Evolutionary conservation across 2,888 invertebrate genomes (phyloP), one percentile per base, ranked within the genome.

Genomic region (Hecatera dysodea): DNA sequence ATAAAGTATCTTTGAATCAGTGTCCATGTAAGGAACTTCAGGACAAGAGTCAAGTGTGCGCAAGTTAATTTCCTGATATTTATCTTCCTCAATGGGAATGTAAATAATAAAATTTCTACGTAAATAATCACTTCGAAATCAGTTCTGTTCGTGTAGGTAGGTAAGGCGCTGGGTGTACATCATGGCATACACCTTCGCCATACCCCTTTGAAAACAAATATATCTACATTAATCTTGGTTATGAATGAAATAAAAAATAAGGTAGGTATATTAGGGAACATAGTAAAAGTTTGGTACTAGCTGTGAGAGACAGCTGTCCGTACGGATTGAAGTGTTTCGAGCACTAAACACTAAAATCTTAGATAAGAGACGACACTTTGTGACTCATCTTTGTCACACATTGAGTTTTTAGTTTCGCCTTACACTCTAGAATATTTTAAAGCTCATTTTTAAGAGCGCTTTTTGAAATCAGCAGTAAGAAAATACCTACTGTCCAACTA

Each of bases 371-470:
- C 61, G 53, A 42, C 42, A 42, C 62, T 59, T 74, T 76, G 57
- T 79, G 53, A 59, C 36, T 66, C 24, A 60, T 55, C 53, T 72
- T 56, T 46, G 36, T 24, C 60, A 72, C 79, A 78, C 39, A 52
- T 46, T 33, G 12, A 27, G 8, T 60, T 63, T 29, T 39, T 12
- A 46, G 29, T 19, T 57, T 33, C 15, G 22, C 24, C n/a, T 39
- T 29, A 52, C n/a, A 67, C 29, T 57, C 22, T 27, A 27, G 50
- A 57, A 66, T 56, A 36, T 36, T 27, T 61, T 72, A 12, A 57
- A n/a, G 17, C 12, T 36, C 15, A 36, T 22, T 48, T 48, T 19
- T 27, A 12, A 22, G 24, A 52, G 52, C 36, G 8, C 36, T 1
- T 12, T 33, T 33, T 33, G n/a, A 55, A 55, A 55, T 11, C 33